Evolutionary conservation across 2,888 invertebrate genomes (phyloP), one percentile per base, ranked within the genome.

Genomic region (Cephalotes varians): DNA sequence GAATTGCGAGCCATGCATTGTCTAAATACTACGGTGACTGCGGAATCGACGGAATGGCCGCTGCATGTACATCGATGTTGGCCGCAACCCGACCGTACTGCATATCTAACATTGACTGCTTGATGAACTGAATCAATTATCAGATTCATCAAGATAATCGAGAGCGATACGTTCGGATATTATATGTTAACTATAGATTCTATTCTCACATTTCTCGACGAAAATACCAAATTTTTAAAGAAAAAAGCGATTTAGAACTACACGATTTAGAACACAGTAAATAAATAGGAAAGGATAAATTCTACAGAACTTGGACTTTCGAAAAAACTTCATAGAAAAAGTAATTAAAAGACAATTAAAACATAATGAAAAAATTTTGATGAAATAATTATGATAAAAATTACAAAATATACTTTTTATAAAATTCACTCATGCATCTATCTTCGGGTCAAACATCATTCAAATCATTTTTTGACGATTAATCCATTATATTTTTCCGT

Each of bases 11-110:
- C n/a, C 31, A 40, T 56, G 56, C 73, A 79, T 79, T 79, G 56
- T 79, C 77, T 56, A 73, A 73, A 79, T 79, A 72, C 77, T 73
- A 79, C 56, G 54, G 77, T 56, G 44, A 56, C 77, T 79, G 56
- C 56, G 77, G 77, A 79, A 79, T 79, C 73, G 71, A 79, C 73
- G 77, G 77, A 73, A 79, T 79, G 77, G 72, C 56, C 77, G 34
- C 40, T 77, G 77, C 56, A 56, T 73, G 56, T 72, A 77, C 56
- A 34, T 79, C 44, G 56, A 79, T 73, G 56, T 56, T 44, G 56
- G 56, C 31, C 77, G 12, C 56, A 54, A 25, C 54, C 54, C 56
- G 40, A 25, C n/a, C 12, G 56, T 44, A 54, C 73, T 72, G 56
- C 77, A 79, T 79, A 79, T 79, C 74, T 72, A 44, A 73, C 56